Percentiles rank a stretch among this genome's conserved stretches.
Evolutionary conservation across 2,888 invertebrate genomes (phyloP).

Genomic region (Acleris literana): DNA sequence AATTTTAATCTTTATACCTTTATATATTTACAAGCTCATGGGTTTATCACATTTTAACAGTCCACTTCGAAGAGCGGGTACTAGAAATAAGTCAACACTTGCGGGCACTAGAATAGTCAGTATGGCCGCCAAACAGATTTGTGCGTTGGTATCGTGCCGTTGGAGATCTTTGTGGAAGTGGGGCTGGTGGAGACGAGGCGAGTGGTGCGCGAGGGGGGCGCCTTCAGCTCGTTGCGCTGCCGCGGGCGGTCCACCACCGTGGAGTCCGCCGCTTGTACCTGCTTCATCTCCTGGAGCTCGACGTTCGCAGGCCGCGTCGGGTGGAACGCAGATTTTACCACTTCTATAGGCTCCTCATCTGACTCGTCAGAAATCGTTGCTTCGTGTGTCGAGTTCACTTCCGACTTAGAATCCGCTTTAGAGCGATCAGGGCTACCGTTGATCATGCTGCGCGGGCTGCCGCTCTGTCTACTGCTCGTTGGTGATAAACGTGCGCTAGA

Average conservation of each 20-base stretch:
- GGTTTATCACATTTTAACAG: slow-evolving; percentile 79
- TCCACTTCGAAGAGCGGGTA: slow-evolving; percentile 51
- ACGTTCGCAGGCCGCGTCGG: slow-evolving; percentile 85
- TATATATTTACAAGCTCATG: slow-evolving; percentile 80
- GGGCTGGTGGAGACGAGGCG: slow-evolving; percentile 73
- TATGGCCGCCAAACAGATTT: slow-evolving; percentile 91
- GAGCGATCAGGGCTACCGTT: slow-evolving; percentile 78
- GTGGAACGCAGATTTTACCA: slow-evolving; percentile 89
- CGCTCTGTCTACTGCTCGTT: slow-evolving; percentile 81
- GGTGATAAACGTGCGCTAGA: slow-evolving; percentile 81
- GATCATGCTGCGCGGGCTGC: slow-evolving; percentile 75
- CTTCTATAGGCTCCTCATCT: slow-evolving; percentile 89
- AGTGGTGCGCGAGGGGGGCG: slow-evolving; percentile 82
- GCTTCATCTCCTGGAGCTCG: slow-evolving; percentile 80
- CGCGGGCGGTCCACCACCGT: slow-evolving; percentile 80
- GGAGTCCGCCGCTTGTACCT: slow-evolving; percentile 84
- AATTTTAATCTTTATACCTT: slow-evolving; percentile 60
- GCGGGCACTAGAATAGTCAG: slow-evolving; percentile 69
- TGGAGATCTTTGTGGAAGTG: slow-evolving; percentile 84
- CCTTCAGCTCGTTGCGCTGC: slow-evolving; percentile 83
- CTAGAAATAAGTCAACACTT: slow-evolving; percentile 48
- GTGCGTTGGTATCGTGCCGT: slow-evolving; percentile 80
- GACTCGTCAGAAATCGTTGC: slow-evolving; percentile 85
- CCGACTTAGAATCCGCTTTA: slow-evolving; percentile 83
- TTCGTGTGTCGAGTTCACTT: slow-evolving; percentile 86